Base-by-base conservation (phyloP, 2,113 vertebrate genomes). In the Turdus rufiventris region DNA sequence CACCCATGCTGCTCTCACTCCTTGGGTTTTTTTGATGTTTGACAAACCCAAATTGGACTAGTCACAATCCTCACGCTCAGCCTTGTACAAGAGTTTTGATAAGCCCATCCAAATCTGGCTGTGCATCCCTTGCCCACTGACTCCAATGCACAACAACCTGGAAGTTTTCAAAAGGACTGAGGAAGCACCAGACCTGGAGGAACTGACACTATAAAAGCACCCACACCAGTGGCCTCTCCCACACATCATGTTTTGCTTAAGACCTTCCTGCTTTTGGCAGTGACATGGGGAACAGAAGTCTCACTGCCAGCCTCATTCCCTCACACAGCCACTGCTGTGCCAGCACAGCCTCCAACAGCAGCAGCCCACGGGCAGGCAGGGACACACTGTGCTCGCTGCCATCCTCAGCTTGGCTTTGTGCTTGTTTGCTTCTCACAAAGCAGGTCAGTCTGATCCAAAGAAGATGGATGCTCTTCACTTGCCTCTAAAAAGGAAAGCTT, bases 91-190 rank as follows among this genome's bases (percentile, higher is more conserved):
- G 8, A 31, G 12, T 31, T 79, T 53, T 4, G 26, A 67, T 38
- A 23, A 71, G 29, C 29, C 26, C 2, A 2, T 40, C 54, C 26
- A 42, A 53, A 33, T 9, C 38, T 28, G 31, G 36, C 47, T 8
- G 20, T 40, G 25, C 14, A 12, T n/a, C 16, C 10, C 26, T 17
- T 4, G 0, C 43, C 15, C 45, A 14, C 26, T n/a, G 10, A 6
- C 28, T 56, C 33, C 63, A 28, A 47, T 14, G 18, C 0, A 0
- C 47, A 15, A n/a, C 0, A 0, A 28, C 18, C 18, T 21, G 25
- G 9, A 86, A 50, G 6, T 17, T 81, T 10, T 18, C 8, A 16
- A 45, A 45, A 50, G 12, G 8, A 23, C 60, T 8, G 17, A 50
- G 21, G 10, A 29, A 61, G 60, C 57, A 47, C 16, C 61, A 66